Conservation (phyloP, 2,113 vertebrate genomes). For the Aythya baeri region DNA sequence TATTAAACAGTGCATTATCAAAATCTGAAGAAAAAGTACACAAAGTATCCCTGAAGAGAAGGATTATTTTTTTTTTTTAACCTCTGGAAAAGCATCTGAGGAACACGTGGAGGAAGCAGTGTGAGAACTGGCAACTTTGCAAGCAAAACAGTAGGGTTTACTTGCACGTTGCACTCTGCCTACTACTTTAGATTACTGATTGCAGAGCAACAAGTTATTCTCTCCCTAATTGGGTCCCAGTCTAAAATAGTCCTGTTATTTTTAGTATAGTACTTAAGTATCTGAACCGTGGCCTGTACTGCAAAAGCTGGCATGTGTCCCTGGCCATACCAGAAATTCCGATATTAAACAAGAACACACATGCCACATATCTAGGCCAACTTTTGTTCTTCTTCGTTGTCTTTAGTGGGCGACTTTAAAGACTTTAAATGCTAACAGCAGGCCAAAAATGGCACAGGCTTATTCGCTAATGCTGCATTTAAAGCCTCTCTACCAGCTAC, state of each 20-base stretch:
- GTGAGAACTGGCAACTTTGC: background rate
- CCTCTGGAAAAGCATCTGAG: background rate
- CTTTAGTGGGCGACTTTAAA: conserved; percentile 23
- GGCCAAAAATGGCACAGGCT: conserved; percentile 10
- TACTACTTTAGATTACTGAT: conserved; percentile 51
- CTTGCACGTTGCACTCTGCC: background rate
- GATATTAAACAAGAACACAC: conserved; percentile 66
- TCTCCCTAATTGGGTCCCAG: conserved; percentile 64
- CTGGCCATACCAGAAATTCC: conserved; percentile 47
- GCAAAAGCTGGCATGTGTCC: conserved; percentile 33
- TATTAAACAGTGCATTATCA: conserved; percentile 11
- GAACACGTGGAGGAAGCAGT: background rate
- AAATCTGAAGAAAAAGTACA: background rate
- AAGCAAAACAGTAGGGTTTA: background rate
- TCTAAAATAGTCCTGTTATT: conserved; percentile 75
- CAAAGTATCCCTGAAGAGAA: background rate
- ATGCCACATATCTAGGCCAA: conserved; percentile 25
- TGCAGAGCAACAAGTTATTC: conserved; percentile 64
- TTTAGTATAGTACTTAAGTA: conserved; percentile 74
- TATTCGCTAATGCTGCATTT: background rate
- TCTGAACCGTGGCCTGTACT: conserved; percentile 66
- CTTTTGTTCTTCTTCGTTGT: conserved; percentile 24
- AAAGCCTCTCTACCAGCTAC: conserved; percentile 39
- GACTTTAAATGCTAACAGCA: background rate
- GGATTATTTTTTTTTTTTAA: background rate